A percentile compares a stretch with the other conserved stretches of the same genome.
phyloP scores from a whole-genome alignment of 2,113 vertebrate species.

The Nestor notabilis region DNA sequence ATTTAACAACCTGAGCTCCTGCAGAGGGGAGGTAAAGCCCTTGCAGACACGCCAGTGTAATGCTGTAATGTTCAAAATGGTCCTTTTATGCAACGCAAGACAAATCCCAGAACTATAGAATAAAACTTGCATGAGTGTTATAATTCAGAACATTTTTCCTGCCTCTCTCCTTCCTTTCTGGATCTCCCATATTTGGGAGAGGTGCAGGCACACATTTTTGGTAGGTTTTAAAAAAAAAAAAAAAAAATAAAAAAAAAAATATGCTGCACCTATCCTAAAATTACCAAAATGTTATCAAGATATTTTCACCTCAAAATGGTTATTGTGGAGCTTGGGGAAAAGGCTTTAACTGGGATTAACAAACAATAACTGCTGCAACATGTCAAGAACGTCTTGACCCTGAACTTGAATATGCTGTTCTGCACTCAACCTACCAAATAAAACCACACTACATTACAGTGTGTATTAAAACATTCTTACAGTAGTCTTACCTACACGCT shows the following conservation, averaged over 20 bases:
- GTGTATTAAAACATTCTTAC: not conserved
- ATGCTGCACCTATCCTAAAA: not conserved
- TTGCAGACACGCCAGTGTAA: not conserved
- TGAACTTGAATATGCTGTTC: not conserved
- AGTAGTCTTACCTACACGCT: conserved; percentile 76
- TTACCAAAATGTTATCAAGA: not conserved
- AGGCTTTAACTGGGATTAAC: not conserved
- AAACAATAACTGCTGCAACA: not conserved
- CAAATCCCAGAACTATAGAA: not conserved
- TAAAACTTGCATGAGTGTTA: not conserved
- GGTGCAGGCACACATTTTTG: not conserved
- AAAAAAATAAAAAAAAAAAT: too few species aligned
- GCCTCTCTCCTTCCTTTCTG: not conserved
- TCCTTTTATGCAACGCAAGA: not conserved
- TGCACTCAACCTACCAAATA: not conserved
- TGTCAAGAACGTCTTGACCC: not conserved
- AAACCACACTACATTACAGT: not conserved
- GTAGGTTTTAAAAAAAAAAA: not conserved
- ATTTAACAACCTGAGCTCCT: not conserved
- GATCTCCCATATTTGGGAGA: not conserved
- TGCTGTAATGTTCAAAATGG: not conserved
- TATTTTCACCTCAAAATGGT: not conserved
- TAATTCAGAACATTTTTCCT: not conserved
- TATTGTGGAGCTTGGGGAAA: not conserved
- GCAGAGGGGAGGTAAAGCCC: not conserved